phyloP scores from a whole-genome alignment of 2,888 invertebrate genomes.

The Dryomyza anilis region DNA sequence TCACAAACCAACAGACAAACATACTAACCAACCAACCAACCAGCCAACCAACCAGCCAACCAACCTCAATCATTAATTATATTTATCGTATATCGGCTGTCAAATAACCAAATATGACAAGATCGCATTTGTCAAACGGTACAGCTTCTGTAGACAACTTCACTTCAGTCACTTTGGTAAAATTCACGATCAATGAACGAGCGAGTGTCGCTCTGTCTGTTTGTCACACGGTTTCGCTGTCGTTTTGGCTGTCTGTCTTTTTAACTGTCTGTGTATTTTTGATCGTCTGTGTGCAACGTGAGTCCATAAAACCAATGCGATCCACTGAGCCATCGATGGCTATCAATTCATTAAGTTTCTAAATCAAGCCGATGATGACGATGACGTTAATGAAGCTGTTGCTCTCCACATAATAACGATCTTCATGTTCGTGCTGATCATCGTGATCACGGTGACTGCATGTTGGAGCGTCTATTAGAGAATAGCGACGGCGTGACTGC shows the following conservation, averaged over 20 bases:
- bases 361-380: slow-evolving; percentile 11
- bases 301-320: not conserved
- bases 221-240: too few species aligned
- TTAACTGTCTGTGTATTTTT: too few species aligned
- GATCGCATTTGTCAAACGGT: slow-evolving; percentile 23
- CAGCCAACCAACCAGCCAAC: too few species aligned
- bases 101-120: slow-evolving; percentile 19
- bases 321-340: slow-evolving; percentile 11
- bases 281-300: too few species aligned
- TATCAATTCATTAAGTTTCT: slow-evolving; percentile 19
- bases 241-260: too few species aligned
- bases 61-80: slow-evolving; percentile 22
- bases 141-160: not conserved
- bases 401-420: not conserved
- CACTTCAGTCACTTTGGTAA: not conserved
- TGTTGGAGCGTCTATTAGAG: not conserved
- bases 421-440: not conserved
- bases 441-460: not conserved
- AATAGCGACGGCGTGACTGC: not conserved
- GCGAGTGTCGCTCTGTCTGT: not conserved
- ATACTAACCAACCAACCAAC: too few species aligned
- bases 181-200: not conserved
- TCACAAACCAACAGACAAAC: not conserved
- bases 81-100: too few species aligned
- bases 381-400: not conserved